A percentile compares a stretch with the other conserved stretches of the same genome.
Evolutionary conservation across 53 echinoderm and acorn worm species (phyloP).

Genomic region (Arbacia lixula): DNA sequence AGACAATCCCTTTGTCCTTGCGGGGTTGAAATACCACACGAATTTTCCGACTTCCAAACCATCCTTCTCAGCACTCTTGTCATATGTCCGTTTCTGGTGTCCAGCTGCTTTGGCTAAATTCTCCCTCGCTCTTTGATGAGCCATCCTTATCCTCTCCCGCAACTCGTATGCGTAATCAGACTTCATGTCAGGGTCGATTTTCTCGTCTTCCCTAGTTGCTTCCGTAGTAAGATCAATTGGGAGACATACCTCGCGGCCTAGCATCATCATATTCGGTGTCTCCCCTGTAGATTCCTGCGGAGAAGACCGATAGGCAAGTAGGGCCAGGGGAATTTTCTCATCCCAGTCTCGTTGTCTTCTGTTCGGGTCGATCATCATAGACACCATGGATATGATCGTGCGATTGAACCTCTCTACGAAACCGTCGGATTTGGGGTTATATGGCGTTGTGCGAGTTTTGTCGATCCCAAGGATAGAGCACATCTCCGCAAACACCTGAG

Average conservation of each 20-base stretch:
- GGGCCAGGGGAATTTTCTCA: conserved; percentile 21
- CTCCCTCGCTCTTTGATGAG: conserved; percentile 19
- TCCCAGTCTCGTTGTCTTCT: conserved; percentile 50
- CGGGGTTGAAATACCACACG: conserved; percentile 48
- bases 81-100: conserved; percentile 54
- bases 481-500: conserved; percentile 33
- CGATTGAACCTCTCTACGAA: conserved; percentile 56
- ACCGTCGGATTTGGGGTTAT: conserved; percentile 66
- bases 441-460: conserved; percentile 55
- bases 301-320: conserved; percentile 49
- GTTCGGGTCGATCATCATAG: conserved; percentile 31
- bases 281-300: conserved; percentile 60
- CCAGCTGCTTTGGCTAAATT: background rate
- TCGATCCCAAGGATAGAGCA: conserved; percentile 48
- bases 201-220: background rate
- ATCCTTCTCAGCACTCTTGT: conserved; percentile 11
- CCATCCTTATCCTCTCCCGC: background rate
- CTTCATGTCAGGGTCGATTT: background rate
- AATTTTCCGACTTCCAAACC: conserved; percentile 18
- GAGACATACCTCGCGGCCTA: conserved; percentile 44
- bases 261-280: conserved; percentile 57
- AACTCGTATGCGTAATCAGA: conserved; percentile 18
- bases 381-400: conserved; percentile 36
- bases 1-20: conserved; percentile 8
- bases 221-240: conserved; percentile 49